Base-by-base conservation (phyloP, 2,113 vertebrate genomes). In the Ceyx cyanopectus region DNA sequence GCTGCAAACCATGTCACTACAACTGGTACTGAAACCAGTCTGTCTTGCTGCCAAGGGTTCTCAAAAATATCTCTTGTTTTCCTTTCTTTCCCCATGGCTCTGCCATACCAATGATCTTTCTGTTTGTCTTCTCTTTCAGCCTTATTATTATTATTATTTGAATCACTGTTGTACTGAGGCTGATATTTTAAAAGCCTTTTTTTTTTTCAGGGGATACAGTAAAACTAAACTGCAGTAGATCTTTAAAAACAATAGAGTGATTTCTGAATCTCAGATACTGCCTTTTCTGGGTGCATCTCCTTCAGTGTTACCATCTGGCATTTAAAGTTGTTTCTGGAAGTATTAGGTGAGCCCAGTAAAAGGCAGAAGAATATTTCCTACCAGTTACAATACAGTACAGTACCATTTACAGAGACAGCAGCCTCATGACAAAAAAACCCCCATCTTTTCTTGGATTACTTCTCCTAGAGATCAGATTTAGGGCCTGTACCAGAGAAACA, bases 161-260 rank as follows among this genome's bases (percentile, higher is more conserved):
- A 77, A 34, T 61, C 26, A 27, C 54, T 81, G 6, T 75, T 2
- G 0, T 81, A 22, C 81, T 56, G 29, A 81, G 45, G 46, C 29
- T 83, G 40, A 7, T 80, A 20, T 22, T 70, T 81, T 63, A 34
- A 90, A 90, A 81, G 50, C 16, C 69, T 43, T 78, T 89, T 85
- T 89, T 85, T 53, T 37, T 37, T 37, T 37, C 45, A 10, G 53
- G 30, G 80, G 20, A 16, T 91, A 45, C 17, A 57, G 21, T 68
- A 34, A 48, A 89, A 88, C 24, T 58, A 68, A 88, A 65, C 45
- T 81, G 24, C 30, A 54, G 14, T 80, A 63, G 20, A 56, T 58
- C 10, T 79, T 11, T 82, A 68, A 67, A 87, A 67, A 32, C 26
- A 14, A 0, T 58, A 3, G 7, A 69, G 61, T 69, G 21, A 73